Evolutionary conservation across 2,888 invertebrate species (phyloP), one percentile per base, ranked within the genome.

Genomic region (Stenolophus ochropezus): DNA sequence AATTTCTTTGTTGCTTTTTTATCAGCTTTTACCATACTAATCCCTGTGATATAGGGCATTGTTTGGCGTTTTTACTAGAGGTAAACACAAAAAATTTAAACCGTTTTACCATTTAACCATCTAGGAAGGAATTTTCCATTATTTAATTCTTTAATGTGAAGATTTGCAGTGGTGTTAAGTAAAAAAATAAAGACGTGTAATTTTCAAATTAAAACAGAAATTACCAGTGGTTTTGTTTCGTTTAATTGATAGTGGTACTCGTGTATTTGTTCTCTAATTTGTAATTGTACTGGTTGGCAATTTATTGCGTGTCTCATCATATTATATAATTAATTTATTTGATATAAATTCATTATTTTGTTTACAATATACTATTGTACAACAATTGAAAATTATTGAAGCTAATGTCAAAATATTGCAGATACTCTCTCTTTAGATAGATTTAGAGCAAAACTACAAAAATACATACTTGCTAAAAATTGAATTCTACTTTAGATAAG

Each of bases 1-100:
- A 61, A 61, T 61, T 61, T 61, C 61, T 61, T 61, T 61, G 25
- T 25, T 25, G 5, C 3, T n/a, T 61, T 61, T 61, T 61, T 61
- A 61, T 61, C 61, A 23, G 14, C 11, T n/a, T 61, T 61, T 61
- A 61, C 23, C 61, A 61, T 61, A 14, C 25, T 61, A 61, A 61
- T 61, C 61, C 61, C 14, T 3, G 61, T n/a, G 61, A 61, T 61
- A 25, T 61, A 61, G 23, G 23, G 23, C 11, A 14, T 25, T 61
- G 25, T 61, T 25, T 61, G 23, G 23, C 6, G 61, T 61, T 61
- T 61, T 61, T 61, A 23, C 25, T 61, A n/a, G 61, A 25, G 61
- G 61, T 61, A 25, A 14, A 61, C 61, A 61, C 61, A 61, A 61
- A 61, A 61, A 61, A 25, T n/a, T n/a, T 27, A 61, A 61, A 61